Evolutionary conservation across 2,797 vertebrate genomes (phyloP).

Genomic region (Melanotaenia parkinsoni): DNA sequence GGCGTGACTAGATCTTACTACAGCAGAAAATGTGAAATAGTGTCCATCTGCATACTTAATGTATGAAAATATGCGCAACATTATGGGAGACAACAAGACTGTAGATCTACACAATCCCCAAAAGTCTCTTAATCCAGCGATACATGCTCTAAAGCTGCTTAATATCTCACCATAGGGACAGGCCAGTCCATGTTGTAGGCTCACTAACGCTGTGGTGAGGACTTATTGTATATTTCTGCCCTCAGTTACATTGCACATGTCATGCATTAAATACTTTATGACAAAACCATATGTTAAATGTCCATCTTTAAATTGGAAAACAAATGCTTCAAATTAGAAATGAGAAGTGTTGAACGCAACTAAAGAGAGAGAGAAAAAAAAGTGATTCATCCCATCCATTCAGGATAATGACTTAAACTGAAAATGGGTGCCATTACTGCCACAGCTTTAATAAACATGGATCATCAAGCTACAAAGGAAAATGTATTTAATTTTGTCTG

Average conservation of each 20-base stretch:
- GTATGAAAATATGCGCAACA: conserved; percentile 18
- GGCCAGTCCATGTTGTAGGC: conserved; percentile 32
- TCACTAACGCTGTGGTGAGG: conserved; percentile 34
- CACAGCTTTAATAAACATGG: conserved; percentile 38
- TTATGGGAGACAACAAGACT: conserved; percentile 32
- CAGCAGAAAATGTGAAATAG: not conserved
- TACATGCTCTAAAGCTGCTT: conserved; percentile 65
- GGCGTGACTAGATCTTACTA: too few relatives aligned
- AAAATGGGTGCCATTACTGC: conserved; percentile 43
- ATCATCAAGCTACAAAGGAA: conserved; percentile 37
- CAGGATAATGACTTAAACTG: conserved; percentile 45
- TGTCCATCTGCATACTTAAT: conserved; percentile 27
- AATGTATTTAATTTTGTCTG: conserved; percentile 31
- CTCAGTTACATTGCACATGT: conserved; percentile 35
- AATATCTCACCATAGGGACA: conserved; percentile 48
- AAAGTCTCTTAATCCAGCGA: conserved; percentile 65
- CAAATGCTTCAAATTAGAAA: conserved; percentile 16
- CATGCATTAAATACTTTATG: conserved; percentile 36
- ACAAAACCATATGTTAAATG: conserved; percentile 3
- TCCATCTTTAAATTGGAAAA: conserved; percentile 27
- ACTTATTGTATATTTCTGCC: conserved; percentile 43
- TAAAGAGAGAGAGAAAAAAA: not conserved
- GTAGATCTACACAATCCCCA: conserved; percentile 56
- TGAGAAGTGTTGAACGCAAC: conserved; percentile 15
- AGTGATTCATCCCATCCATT: conserved; percentile 32